Evolutionary conservation across 2,888 invertebrate species (phyloP).

Genomic region (Sphinx pinastri): DNA sequence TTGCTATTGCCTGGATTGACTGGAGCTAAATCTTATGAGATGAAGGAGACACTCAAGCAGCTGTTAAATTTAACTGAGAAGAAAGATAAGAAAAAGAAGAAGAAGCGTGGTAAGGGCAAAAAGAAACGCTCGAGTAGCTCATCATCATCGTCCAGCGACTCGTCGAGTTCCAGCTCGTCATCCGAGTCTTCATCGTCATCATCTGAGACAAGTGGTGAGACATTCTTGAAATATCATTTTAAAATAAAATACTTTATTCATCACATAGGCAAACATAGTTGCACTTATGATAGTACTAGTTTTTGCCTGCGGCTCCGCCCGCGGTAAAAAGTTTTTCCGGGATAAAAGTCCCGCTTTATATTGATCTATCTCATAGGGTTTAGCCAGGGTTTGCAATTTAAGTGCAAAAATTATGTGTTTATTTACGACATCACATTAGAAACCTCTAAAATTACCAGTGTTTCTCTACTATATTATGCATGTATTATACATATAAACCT

Average conservation of each 20-base stretch:
- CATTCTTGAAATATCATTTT: conserved; percentile 23
- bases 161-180: conserved; percentile 86
- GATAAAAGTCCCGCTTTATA: too few species aligned
- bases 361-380: too few species aligned
- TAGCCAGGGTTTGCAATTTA: too few species aligned
- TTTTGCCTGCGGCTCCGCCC: too few species aligned
- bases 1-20: conserved; percentile 85
- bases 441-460: too few species aligned
- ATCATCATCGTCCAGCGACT: conserved; percentile 87
- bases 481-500: too few species aligned
- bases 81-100: conserved; percentile 87
- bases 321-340: too few species aligned
- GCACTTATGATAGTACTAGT: too few species aligned
- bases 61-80: conserved; percentile 85
- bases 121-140: conserved; percentile 86
- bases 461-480: too few species aligned
- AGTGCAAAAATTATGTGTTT: too few species aligned
- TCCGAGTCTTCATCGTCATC: conserved; percentile 84
- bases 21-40: conserved; percentile 83
- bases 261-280: too few species aligned
- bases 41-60: conserved; percentile 87
- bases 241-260: neutral
- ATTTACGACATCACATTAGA: too few species aligned
- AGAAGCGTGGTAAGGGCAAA: conserved; percentile 86
- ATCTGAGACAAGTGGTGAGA: conserved; percentile 81